Conservation (phyloP, 2,113 vertebrate species). For the Mus spicilegus region DNA sequence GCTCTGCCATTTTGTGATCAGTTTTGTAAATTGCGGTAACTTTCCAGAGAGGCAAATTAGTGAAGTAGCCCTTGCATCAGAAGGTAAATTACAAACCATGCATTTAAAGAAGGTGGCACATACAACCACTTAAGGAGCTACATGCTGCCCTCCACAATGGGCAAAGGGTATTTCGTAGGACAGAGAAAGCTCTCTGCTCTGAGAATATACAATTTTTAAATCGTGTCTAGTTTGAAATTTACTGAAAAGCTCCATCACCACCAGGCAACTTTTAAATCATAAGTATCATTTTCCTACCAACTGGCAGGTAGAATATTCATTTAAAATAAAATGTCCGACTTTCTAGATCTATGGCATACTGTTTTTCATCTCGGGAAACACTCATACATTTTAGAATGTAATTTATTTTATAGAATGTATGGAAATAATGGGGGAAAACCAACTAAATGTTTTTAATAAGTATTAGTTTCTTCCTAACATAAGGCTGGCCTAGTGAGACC, state of each 20-base stretch:
- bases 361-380: constrained; percentile 49
- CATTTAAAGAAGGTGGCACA: not conserved
- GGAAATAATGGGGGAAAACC: not conserved
- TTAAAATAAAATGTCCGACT: constrained; percentile 49
- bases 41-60: constrained; percentile 21
- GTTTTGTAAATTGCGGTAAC: constrained; percentile 38
- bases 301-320: not conserved
- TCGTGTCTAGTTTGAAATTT: constrained; percentile 38
- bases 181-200: constrained; percentile 1
- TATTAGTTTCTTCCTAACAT: not conserved
- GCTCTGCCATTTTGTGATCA: constrained; percentile 19
- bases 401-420: constrained; percentile 34
- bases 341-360: not conserved
- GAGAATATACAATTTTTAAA: constrained; percentile 29
- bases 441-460: constrained; percentile 3
- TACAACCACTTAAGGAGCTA: constrained; percentile 4
- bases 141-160: constrained; percentile 13
- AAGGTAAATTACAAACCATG: constrained; percentile 19
- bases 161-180: constrained; percentile 7
- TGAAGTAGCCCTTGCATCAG: constrained; percentile 28
- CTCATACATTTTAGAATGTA: constrained; percentile 15
- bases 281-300: constrained; percentile 3
- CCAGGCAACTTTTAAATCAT: not conserved
- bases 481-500: not conserved
- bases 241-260: not conserved